A percentile compares a stretch with the other conserved stretches of the same genome.
phyloP scores from a whole-genome alignment of 2,113 vertebrate genomes.

The Tor tambroides region DNA sequence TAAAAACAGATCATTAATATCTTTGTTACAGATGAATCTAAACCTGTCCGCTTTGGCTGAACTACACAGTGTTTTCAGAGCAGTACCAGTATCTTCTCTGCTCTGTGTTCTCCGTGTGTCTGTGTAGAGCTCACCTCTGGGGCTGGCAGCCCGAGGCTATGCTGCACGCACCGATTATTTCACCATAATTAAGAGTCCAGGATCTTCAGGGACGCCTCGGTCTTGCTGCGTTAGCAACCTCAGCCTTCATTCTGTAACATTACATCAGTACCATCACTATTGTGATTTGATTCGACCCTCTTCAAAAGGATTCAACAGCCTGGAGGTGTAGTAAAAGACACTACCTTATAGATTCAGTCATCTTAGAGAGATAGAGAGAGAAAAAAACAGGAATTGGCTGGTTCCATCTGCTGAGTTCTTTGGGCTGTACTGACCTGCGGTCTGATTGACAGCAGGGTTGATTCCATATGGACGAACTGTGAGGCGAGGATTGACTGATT shows the following conservation, averaged over 20 bases:
- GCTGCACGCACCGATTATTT: slow-evolving; percentile 31
- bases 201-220: slow-evolving; percentile 20
- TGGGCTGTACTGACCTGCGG: slow-evolving; percentile 9
- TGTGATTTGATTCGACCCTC: slow-evolving; percentile 25
- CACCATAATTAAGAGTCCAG: slow-evolving; percentile 51
- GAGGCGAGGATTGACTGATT: slow-evolving; percentile 40
- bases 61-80: slow-evolving; percentile 53
- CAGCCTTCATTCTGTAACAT: slow-evolving; percentile 34
- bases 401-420: background rate
- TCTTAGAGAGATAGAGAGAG: background rate
- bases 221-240: slow-evolving; percentile 20
- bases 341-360: slow-evolving; percentile 30
- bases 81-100: slow-evolving; percentile 15
- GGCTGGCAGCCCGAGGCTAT: slow-evolving; percentile 53
- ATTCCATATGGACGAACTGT: slow-evolving; percentile 16
- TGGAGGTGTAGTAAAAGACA: background rate
- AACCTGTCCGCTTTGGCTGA: slow-evolving; percentile 47
- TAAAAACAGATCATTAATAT: slow-evolving; percentile 38
- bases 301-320: background rate
- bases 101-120: slow-evolving; percentile 32
- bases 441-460: slow-evolving; percentile 36
- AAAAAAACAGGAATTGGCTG: slow-evolving; percentile 32
- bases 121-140: slow-evolving; percentile 48
- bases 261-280: slow-evolving; percentile 21
- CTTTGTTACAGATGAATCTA: slow-evolving; percentile 22